Evolutionary conservation across 2,797 vertebrate genomes (phyloP).

Genomic region (Ceryle rudis): DNA sequence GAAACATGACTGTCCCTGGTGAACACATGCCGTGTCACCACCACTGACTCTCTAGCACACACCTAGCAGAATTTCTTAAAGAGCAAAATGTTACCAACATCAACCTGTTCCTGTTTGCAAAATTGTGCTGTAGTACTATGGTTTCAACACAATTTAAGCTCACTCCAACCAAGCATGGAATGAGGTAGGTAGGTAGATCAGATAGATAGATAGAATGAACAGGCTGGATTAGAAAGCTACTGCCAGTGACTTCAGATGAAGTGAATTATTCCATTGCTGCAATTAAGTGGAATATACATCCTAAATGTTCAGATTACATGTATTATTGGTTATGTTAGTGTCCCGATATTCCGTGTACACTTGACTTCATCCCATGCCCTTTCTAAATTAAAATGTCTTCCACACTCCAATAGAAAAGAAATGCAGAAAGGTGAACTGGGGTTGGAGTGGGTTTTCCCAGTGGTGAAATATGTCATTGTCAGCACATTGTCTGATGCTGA

Average conservation of each 20-base stretch:
- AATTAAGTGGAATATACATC: background rate
- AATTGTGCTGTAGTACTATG: background rate
- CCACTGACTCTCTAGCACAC: background rate
- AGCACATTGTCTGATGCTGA: background rate
- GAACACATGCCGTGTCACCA: background rate
- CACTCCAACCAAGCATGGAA: background rate
- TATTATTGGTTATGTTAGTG: background rate
- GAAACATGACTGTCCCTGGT: background rate
- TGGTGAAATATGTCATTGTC: background rate
- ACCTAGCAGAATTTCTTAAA: background rate
- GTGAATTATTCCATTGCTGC: background rate
- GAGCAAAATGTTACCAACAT: background rate
- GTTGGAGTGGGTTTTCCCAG: background rate
- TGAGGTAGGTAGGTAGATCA: background rate
- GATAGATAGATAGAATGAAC: background rate
- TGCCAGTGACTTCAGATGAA: background rate
- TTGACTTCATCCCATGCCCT: background rate
- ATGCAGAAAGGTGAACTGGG: background rate
- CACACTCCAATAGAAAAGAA: background rate
- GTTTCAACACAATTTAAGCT: background rate
- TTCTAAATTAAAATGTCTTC: background rate
- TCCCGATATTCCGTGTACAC: accelerated
- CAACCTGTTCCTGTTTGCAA: background rate
- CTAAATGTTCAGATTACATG: background rate
- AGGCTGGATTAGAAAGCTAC: background rate